These are phyloP conservation scores for Aeoliscus strigatus DNA, from an alignment of 2,797 vertebrate species.

Conservation along the genomic window DNA sequence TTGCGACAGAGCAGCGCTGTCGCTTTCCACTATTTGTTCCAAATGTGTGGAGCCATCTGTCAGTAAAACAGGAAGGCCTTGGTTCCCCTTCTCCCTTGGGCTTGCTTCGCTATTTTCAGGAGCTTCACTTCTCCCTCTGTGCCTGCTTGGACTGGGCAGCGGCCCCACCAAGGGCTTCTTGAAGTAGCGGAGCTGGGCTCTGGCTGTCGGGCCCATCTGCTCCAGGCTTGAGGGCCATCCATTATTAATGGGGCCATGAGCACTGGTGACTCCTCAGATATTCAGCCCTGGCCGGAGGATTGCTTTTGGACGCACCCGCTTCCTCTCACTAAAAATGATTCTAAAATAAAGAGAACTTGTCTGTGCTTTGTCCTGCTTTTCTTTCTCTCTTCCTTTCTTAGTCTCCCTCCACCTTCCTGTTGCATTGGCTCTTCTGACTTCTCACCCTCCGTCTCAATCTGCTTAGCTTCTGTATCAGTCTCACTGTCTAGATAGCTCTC, in stretches of 20 bases:
- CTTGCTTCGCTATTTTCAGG: slow-evolving; percentile 79
- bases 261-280: slow-evolving; percentile 86
- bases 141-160: slow-evolving; percentile 61
- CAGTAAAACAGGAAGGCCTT: slow-evolving; percentile 87
- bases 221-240: slow-evolving; percentile 84
- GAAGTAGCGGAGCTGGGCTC: slow-evolving; percentile 74
- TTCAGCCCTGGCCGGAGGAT: slow-evolving; percentile 93
- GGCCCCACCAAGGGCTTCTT: slow-evolving; percentile 76
- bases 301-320: slow-evolving; percentile 84
- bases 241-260: slow-evolving; percentile 95
- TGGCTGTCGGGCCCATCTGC: slow-evolving; percentile 89
- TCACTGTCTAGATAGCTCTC: slow-evolving; percentile 7
- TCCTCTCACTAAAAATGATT: slow-evolving; percentile 58
- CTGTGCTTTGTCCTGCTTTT: slow-evolving; percentile 44
- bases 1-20: slow-evolving; percentile 68
- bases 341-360: slow-evolving; percentile 48
- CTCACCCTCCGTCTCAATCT: slow-evolving; percentile 27
- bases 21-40: slow-evolving; percentile 82
- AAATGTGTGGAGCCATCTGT: slow-evolving; percentile 84
- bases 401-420: slow-evolving; percentile 34
- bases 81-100: slow-evolving; percentile 84
- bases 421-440: slow-evolving; percentile 38
- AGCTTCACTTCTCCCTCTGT: slow-evolving; percentile 81
- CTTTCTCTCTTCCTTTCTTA: slow-evolving; percentile 32
- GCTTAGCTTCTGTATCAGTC: slow-evolving; percentile 16